A percentile compares a stretch with the other conserved stretches of the same genome.
phyloP scores from a whole-genome alignment of 2,797 vertebrate species.

The Cygnus olor region DNA sequence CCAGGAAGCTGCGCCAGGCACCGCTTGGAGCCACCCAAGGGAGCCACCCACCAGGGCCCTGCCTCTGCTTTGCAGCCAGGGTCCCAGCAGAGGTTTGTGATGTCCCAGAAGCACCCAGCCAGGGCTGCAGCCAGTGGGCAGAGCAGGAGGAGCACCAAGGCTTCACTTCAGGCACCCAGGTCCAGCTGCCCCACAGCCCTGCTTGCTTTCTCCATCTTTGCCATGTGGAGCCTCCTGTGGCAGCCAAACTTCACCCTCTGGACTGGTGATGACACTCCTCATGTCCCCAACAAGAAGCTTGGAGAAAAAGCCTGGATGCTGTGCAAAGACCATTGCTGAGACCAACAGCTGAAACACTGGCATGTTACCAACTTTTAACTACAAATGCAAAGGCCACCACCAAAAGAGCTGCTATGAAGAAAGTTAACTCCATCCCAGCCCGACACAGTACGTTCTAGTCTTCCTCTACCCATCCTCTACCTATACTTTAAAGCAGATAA shows the following conservation, averaged over 20 bases:
- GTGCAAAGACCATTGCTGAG: not conserved
- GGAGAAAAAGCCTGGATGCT: not conserved
- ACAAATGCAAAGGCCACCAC: not conserved
- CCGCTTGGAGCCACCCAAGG: conserved; percentile 77
- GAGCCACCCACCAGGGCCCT: conserved; percentile 79
- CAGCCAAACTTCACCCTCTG: not conserved
- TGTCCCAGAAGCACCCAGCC: conserved; percentile 87
- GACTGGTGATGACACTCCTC: not conserved
- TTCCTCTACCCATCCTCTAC: not conserved
- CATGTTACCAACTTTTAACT: not conserved
- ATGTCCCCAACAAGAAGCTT: not conserved
- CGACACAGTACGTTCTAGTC: not conserved
- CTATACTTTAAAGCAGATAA: not conserved
- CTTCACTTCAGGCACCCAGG: not conserved
- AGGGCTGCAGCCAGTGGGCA: not conserved
- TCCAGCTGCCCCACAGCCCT: not conserved
- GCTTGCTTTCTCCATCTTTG: not conserved
- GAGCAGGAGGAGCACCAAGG: not conserved
- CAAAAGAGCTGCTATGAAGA: not conserved
- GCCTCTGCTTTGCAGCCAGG: conserved; percentile 74
- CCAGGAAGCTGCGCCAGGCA: conserved; percentile 82
- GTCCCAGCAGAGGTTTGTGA: conserved; percentile 87
- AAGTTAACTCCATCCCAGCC: not conserved
- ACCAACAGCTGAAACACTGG: not conserved
- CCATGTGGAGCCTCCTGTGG: accelerated